Conservation (phyloP, 2,888 invertebrate species). For the Nephrocerus scutellatus region DNA sequence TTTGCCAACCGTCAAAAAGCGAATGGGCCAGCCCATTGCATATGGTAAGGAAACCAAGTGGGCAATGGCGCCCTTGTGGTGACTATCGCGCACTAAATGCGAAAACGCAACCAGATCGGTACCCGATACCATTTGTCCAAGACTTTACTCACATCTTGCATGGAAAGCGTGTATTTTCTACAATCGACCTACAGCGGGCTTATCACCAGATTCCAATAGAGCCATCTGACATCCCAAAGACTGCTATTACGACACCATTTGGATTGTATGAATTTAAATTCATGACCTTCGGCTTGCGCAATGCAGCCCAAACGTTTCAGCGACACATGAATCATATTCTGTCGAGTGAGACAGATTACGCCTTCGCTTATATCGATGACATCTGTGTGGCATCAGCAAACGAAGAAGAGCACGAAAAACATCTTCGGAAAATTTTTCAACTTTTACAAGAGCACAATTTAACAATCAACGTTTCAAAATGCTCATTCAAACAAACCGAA, state of each 20-base stretch:
- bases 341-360: constrained; percentile 22
- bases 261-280: constrained; percentile 33
- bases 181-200: constrained; percentile 5
- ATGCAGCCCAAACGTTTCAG: constrained; percentile 36
- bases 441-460: background rate
- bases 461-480: background rate
- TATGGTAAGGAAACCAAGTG: constrained; percentile 25
- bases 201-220: constrained; percentile 11
- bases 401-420: constrained; percentile 5
- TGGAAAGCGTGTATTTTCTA: constrained; percentile 7
- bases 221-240: constrained; percentile 10
- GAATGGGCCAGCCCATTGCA: constrained; percentile 42
- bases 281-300: constrained; percentile 36
- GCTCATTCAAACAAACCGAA: background rate
- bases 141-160: constrained; percentile 5
- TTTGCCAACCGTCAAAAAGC: constrained; percentile 43
- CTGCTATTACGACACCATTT: constrained; percentile 34
- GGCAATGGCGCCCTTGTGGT: constrained; percentile 20
- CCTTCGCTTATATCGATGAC: constrained; percentile 22
- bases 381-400: constrained; percentile 6
- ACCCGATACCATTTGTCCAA: constrained; percentile 27
- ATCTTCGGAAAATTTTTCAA: constrained; percentile 3
- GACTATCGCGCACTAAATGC: constrained; percentile 34
- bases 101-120: constrained; percentile 32
- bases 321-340: constrained; percentile 32